Evolutionary conservation across 2,113 vertebrate genomes (phyloP), one percentile per base, ranked within the genome.

Genomic region (Natator depressus): DNA sequence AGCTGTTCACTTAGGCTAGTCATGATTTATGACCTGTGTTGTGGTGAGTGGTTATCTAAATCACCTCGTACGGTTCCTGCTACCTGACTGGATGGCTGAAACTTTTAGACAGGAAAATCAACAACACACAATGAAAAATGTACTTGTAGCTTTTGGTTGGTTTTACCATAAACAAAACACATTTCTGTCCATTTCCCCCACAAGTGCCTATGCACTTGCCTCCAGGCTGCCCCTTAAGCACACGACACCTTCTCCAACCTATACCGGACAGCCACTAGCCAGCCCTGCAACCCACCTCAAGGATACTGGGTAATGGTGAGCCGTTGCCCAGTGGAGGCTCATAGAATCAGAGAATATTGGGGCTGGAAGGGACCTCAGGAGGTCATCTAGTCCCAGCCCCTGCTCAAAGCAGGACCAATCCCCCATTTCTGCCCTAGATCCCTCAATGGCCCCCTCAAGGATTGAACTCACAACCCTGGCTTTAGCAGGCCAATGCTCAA

Each of bases 11-110:
- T 49, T 16, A 84, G 53, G 82, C 50, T 2, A 0, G 8, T 55
- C 62, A 8, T 0, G 31, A 47, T 10, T 84, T 1, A 14, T 42
- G 89, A 0, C 55, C 8, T 3, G 78, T 0, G 0, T 5, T 59
- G 75, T 42, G 65, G 16, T n/a, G 25, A 81, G 46, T 4, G 75
- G 27, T 20, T 80, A 57, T 10, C 54, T 0, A 47, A 35, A 47
- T 49, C 25, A 13, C 38, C 11, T 4, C 0, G 76, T 72, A 5
- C 25, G 9, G 0, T 80, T 88, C 57, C 82, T 20, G 62, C 79
- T 47, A 2, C 35, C 87, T 7, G 76, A 76, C 87, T 16, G 59
- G 65, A 55, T 65, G 93, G 88, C 69, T 35, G 62, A 80, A 79
- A 42, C 57, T 42, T n/a, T 57, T 20, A 35, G 82, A 51, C 9